Evolutionary conservation across 2,888 invertebrate genomes (phyloP), one percentile per base, ranked within the genome.

Genomic region (Homarus gammarus): DNA sequence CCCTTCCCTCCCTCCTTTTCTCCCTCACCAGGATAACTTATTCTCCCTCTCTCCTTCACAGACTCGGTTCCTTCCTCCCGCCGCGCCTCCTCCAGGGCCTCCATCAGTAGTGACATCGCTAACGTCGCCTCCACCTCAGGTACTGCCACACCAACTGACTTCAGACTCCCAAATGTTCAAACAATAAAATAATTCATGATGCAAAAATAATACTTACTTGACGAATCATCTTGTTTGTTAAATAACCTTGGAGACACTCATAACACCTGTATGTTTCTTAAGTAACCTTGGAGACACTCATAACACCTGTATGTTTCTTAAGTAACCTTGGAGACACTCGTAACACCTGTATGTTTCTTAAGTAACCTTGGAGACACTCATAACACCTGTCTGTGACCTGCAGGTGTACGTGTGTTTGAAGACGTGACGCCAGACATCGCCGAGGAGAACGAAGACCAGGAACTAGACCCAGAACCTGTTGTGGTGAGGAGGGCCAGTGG

Each of bases 361-460:
- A n/a, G n/a, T n/a, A n/a, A n/a, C n/a, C n/a, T n/a, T n/a, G n/a
- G n/a, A n/a, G n/a, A n/a, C n/a, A n/a, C n/a, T n/a, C n/a, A n/a
- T n/a, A n/a, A n/a, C n/a, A n/a, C n/a, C n/a, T n/a, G n/a, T n/a
- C n/a, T n/a, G n/a, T n/a, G n/a, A 3, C 27, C 40, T 68, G 8
- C 82, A 73, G 56, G 73, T 18, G 51, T 51, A 1, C 33, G 6
- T 33, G 33, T 68, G 22, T 70, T 49, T 36, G 75, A 84, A 49
- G 31, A 18, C 15, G 75, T 73, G n/a, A 51, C 72, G 40, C n/a
- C 72, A n/a, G 84, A 84, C 61, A 84, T 84, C 33, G 75, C 73
- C 36, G 84, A 84, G 75, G 84, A 84, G 40, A 75, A 56, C 22
- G 84, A 84, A 27, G 84, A 75, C 38, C 73, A 84, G 36, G 73